Conservation (phyloP, 2,797 vertebrate species). For the Choloepus didactylus region DNA sequence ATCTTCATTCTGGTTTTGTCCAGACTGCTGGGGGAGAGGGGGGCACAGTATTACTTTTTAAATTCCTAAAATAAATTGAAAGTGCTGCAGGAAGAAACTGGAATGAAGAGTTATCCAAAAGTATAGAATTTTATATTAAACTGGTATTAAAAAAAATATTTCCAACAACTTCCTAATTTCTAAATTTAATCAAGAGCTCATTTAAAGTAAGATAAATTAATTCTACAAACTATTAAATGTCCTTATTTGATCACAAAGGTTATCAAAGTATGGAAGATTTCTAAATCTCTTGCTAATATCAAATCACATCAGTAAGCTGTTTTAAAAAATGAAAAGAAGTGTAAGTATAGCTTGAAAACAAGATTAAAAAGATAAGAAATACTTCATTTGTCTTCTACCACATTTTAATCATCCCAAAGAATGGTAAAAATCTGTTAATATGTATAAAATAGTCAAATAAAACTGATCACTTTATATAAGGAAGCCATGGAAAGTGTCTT, state of each 20-base stretch:
- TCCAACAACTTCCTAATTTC: constrained; percentile 52
- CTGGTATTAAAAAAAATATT: not conserved
- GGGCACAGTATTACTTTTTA: not conserved
- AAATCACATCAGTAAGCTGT: constrained; percentile 55
- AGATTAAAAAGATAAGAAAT: constrained; percentile 62
- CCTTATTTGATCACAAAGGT: constrained; percentile 55
- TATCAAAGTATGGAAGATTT: constrained; percentile 63
- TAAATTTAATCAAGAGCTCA: constrained; percentile 64
- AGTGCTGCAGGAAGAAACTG: constrained; percentile 30
- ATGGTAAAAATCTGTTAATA: constrained; percentile 19
- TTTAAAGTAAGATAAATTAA: constrained; percentile 46
- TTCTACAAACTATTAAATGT: constrained; percentile 22
- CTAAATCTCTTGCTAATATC: constrained; percentile 60
- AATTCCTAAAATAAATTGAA: constrained; percentile 48
- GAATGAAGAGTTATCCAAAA: constrained; percentile 31
- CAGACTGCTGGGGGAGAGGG: not conserved
- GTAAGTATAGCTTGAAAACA: constrained; percentile 64
- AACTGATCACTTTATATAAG: constrained; percentile 19
- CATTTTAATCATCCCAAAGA: constrained; percentile 64
- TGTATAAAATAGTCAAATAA: constrained; percentile 64
- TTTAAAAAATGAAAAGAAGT: constrained; percentile 62
- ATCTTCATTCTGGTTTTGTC: not conserved
- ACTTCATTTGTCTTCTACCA: constrained; percentile 42
- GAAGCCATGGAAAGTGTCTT: not conserved
- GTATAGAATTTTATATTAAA: constrained; percentile 27